Evolutionary conservation across 2,797 vertebrate species (phyloP), one percentile per base, ranked within the genome.

Genomic region (Microchirus variegatus): DNA sequence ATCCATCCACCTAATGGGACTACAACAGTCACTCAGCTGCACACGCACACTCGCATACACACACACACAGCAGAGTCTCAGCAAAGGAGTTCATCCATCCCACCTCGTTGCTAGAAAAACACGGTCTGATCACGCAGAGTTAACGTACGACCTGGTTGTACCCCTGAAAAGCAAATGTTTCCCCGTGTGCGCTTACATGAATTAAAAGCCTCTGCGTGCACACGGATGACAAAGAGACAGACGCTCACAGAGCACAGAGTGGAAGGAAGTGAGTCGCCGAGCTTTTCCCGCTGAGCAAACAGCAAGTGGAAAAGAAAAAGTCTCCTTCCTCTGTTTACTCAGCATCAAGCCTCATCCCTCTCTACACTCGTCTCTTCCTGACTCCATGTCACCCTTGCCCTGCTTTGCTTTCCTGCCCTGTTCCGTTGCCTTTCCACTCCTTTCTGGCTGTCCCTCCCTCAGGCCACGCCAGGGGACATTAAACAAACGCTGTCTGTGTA

Each of bases 1-100:
- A 87, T 85, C 80, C 84, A 83, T 87, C 80, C 82, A 82, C 75
- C 81, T 87, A 85, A 87, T 87, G 82, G 70, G 80, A 86, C 72
- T 71, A 67, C 73, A 75, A 47, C 57, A 65, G 75, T 62, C 74
- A 65, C 52, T 65, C 65, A 70, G 57, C 63, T 72, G 59, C 47
- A 51, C 64, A 59, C 65, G 40, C 47, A 42, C 59, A 52, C 53
- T 56, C 67, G 47, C 14, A 48, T 37, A 52, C 60, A 44, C 4
- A 10, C 49, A 16, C 15, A 35, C 49, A 10, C 3, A 22, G 22
- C 49, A 10, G 22, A 22, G 22, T 22, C 22, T 22, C 46, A 48
- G 13, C 49, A 16, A 47, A 26, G 26, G 13, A 49, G 42, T 18
- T 46, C 83, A 75, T 73, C 55, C 53, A 59, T 59, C 59, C 50